Base-by-base conservation (phyloP, 1,140 invertebrate genomes). In the Drosophila malerkotliana region DNA sequence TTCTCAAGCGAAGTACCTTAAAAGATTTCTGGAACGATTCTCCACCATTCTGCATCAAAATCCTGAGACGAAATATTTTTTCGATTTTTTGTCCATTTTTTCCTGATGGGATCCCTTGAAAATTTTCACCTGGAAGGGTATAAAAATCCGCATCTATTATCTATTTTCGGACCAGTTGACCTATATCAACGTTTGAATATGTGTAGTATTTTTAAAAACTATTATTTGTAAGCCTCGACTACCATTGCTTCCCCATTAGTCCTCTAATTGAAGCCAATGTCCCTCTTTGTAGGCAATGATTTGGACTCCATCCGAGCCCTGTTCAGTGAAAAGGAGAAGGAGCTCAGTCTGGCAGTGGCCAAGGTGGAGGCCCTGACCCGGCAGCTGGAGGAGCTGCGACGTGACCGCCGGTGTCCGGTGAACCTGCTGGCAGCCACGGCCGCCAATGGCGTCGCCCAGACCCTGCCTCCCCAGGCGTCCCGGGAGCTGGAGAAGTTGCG, bases 301-400 rank as follows among this genome's bases (percentile, higher is more conserved):
- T 93, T 99, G 92, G 98, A 99, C 92, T 97, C 97, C 60, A 98
- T 99, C 84, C 95, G 97, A 61, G 96, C 97, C 18, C 94, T 99
- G 51, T 99, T 99, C 94, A 98, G 98, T 94, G 98, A 99, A 92
- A 99, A 99, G 92, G 98, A 99, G 91, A 99, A 99, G 92, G 98
- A 99, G 92, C 93, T 99, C 39, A 97, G 97, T 28, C 92, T 98
- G 93, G 98, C 98, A 1, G 97, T 98, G 79, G 96, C 97, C 74
- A 98, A 98, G 93, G 98, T 99, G 78, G 98, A 99, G 85, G 97
- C 98, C 92, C 93, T 99, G 82, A 99, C 97, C 56, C 93, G 96
- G 81, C 98, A 99, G 92, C 93, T 99, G 77, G 98, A 99, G 90
- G 97, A 98, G 79, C 92, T 99, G 44, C 93, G 95, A 64, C 91